Evolutionary conservation across 2,888 invertebrate genomes (phyloP), one percentile per base, ranked within the genome.

Genomic region (Dryocosmus kuriphilus): DNA sequence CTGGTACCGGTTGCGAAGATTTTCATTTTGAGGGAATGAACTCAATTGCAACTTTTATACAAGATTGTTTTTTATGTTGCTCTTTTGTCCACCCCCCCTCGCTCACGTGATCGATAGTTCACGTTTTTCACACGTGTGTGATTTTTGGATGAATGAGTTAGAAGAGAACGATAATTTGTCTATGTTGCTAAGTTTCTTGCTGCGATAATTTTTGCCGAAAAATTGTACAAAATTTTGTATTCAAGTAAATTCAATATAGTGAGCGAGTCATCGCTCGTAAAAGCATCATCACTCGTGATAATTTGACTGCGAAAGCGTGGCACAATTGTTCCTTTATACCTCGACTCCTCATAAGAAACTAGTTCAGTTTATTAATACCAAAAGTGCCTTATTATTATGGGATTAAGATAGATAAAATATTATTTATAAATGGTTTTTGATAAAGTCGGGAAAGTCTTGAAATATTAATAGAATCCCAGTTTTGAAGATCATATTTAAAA

Each of bases 201-300:
- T 71, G 51, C 71, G 22, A 71, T 71, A 22, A 51, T 71, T 71
- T 71, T 71, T 71, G 71, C 27, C 9, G 71, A 55, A 71, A 51
- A 71, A 71, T 51, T 71, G 71, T 71, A 71, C 71, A 71, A 51
- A 71, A 71, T 71, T 71, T 71, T 71, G 71, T 71, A 71, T 71
- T 71, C 71, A 71, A 71, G 51, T 71, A 6, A 71, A 55, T 71
- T 71, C 51, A 71, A 71, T 71, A 71, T 71, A 71, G 51, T 51
- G 51, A 51, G 51, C 32, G 71, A 55, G 51, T 71, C 30, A 32
- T 51, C 30, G 71, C 67, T 71, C 67, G 46, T 71, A 71, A 71
- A 71, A 71, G 60, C 7, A 60, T 60, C 24, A 60, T 27, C 14
- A 22, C 22, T 27, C 60, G 60, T 60, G 14, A 27, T 60, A 60